Percentiles rank a stretch among this genome's conserved stretches.
These are phyloP conservation scores for Paralvinella palmiformis DNA, from an alignment of 1,140 invertebrate genomes.

Conservation along the genomic window DNA sequence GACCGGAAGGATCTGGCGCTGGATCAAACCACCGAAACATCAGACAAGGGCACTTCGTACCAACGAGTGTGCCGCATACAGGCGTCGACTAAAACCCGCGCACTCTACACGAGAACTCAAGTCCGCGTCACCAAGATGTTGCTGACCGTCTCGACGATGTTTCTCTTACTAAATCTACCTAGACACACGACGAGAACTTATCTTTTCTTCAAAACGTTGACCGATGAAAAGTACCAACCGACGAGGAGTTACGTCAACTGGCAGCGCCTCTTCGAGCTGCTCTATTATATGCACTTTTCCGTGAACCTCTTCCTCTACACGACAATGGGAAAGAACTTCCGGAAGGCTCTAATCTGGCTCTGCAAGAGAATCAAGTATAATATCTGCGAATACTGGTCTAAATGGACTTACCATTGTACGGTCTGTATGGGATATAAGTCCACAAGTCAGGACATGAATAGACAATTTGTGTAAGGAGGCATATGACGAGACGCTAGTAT, in stretches of 20 bases:
- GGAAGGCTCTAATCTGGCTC: conserved; percentile 3
- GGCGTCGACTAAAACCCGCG: background rate
- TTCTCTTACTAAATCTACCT: conserved; percentile 12
- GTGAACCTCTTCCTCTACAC: conserved; percentile 11
- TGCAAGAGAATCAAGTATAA: too few relatives aligned
- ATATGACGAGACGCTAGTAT: too few relatives aligned
- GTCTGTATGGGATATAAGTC: too few relatives aligned
- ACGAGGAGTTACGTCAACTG: background rate
- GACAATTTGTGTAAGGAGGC: too few relatives aligned
- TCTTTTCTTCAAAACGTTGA: background rate
- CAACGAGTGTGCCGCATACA: background rate
- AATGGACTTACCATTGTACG: too few relatives aligned
- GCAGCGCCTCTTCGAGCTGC: background rate
- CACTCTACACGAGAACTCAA: background rate
- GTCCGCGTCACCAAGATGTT: conserved; percentile 13
- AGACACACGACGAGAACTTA: background rate
- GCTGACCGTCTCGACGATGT: conserved; percentile 6
- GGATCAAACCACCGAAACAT: background rate
- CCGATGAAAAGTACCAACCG: background rate
- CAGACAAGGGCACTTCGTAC: background rate
- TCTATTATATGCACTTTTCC: conserved; percentile 14
- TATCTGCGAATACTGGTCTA: too few relatives aligned
- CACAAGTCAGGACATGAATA: too few relatives aligned
- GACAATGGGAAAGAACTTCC: conserved; percentile 7
- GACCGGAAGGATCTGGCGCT: background rate